Evolutionary conservation across 2,113 vertebrate species (phyloP).

Genomic region (Sprattus sprattus): DNA sequence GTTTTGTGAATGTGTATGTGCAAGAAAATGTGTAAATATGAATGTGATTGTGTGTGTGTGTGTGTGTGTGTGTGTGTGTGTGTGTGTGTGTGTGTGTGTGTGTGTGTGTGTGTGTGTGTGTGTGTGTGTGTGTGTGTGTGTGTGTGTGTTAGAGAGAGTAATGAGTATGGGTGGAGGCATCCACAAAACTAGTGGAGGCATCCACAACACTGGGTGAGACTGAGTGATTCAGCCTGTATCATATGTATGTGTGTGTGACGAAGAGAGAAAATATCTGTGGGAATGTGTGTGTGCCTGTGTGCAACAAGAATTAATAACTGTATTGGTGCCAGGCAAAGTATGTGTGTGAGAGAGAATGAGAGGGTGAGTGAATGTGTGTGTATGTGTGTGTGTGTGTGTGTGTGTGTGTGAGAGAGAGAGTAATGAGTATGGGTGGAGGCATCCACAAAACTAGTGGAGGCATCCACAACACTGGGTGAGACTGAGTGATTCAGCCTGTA

Average conservation of each 20-base stretch:
- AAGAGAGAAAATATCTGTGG: not conserved
- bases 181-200: not conserved
- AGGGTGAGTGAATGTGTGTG: constrained; percentile 33
- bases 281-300: too few relatives aligned
- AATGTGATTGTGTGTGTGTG: not conserved
- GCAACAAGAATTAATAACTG: too few relatives aligned
- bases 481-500: not conserved
- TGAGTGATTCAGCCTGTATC: not conserved
- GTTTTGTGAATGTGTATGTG: not conserved
- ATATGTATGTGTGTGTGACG: not conserved
- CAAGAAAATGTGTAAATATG: not conserved
- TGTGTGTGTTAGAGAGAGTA: constrained; percentile 20
- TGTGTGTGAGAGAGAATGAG: constrained; percentile 28
- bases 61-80: constrained; percentile 38
- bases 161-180: not conserved
- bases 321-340: too few relatives aligned
- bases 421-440: not conserved
- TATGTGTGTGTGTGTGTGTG: not conserved
- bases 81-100: constrained; percentile 31
- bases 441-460: too few relatives aligned
- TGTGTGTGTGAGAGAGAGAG: constrained; percentile 23
- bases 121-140: not conserved
- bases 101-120: constrained; percentile 33
- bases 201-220: not conserved
- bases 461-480: not conserved